Evolutionary conservation across 2,888 invertebrate species (phyloP).

Genomic region (Fragum fragum): DNA sequence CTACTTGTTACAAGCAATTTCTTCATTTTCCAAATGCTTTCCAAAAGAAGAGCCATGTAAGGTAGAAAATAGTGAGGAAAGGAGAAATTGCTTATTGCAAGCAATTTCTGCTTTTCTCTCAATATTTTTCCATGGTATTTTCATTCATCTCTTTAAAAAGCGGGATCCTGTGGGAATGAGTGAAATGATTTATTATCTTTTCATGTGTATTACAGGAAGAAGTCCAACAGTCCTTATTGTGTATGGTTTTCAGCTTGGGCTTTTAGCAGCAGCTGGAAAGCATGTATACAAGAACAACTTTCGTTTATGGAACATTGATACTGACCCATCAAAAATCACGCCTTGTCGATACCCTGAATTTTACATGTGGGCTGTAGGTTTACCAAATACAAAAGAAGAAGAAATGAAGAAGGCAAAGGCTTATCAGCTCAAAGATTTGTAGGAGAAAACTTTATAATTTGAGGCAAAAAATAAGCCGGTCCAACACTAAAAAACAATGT

Average conservation of each 20-base stretch:
- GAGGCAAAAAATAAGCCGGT: no score
- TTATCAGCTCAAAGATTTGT: constrained; percentile 1
- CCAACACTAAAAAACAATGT: no score
- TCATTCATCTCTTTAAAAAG: no score
- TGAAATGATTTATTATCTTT: neutral
- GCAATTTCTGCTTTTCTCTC: no score
- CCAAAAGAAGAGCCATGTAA: no score
- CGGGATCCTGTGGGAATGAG: no score
- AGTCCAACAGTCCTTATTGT: neutral
- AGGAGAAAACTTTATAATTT: no score
- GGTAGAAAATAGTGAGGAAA: neutral
- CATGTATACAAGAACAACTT: neutral
- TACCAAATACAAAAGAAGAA: neutral
- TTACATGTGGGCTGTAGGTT: neutral
- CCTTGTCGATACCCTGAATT: neutral
- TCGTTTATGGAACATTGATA: neutral
- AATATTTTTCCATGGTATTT: neutral
- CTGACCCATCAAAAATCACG: neutral
- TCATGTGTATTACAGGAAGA: neutral
- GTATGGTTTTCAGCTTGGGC: neutral
- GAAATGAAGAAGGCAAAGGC: neutral
- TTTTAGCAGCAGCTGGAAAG: neutral
- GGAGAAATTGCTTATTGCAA: neutral
- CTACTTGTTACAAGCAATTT: no score
- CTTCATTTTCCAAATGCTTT: no score